Conservation (phyloP, 1,140 invertebrate genomes). For the Protaetia brevitarsis region DNA sequence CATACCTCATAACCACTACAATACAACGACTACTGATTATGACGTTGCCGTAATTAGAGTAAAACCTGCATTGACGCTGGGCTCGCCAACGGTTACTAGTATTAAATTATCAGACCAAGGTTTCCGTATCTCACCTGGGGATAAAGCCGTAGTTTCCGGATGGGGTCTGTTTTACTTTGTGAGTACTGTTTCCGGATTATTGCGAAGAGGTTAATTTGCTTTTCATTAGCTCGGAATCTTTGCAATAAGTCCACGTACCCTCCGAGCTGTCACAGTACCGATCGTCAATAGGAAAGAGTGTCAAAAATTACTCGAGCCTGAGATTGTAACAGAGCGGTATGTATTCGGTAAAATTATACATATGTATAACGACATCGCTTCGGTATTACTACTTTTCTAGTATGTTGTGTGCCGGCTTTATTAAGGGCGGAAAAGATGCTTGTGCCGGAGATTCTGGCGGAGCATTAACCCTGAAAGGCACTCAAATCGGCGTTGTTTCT, state of each 20-base stretch:
- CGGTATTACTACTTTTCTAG: background rate
- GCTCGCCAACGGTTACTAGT: background rate
- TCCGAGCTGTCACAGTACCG: background rate
- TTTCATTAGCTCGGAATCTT: background rate
- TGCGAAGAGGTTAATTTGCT: background rate
- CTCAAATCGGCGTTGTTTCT: slow-evolving; percentile 51
- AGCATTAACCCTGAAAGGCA: background rate
- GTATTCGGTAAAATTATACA: background rate
- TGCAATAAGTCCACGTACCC: background rate
- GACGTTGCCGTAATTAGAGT: slow-evolving; percentile 8
- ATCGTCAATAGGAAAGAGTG: background rate
- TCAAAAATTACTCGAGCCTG: background rate
- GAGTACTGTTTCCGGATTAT: background rate
- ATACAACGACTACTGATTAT: background rate
- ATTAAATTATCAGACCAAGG: background rate
- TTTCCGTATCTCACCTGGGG: background rate
- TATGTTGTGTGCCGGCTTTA: slow-evolving; percentile 33
- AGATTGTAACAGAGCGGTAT: background rate
- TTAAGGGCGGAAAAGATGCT: slow-evolving; percentile 31
- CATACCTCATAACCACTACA: background rate
- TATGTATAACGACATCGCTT: background rate
- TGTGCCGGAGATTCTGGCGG: slow-evolving; percentile 25
- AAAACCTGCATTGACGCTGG: background rate
- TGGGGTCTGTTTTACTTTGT: too few species aligned
- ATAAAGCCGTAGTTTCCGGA: background rate